Percentiles rank a stretch among this genome's conserved stretches.
Evolutionary conservation across 1,140 invertebrate genomes (phyloP).

Genomic region (Sarcophaga bullata): DNA sequence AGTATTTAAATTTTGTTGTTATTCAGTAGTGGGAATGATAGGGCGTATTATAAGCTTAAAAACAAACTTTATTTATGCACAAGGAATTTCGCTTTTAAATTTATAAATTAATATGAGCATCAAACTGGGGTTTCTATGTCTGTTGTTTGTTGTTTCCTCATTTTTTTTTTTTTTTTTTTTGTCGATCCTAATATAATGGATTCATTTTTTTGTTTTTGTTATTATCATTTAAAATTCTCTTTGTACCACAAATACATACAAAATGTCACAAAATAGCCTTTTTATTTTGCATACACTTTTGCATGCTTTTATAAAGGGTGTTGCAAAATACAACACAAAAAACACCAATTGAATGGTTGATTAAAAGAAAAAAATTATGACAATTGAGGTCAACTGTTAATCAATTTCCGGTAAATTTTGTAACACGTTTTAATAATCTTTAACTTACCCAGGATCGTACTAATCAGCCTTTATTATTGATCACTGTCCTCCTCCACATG

Average conservation of each 20-base stretch:
- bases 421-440: too few relatives aligned
- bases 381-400: too few relatives aligned
- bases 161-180: background rate
- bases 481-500: too few relatives aligned
- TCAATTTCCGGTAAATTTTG: too few relatives aligned
- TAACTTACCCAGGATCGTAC: too few relatives aligned
- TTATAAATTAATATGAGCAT: background rate
- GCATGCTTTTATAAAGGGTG: background rate
- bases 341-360: background rate
- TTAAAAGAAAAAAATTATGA: too few relatives aligned
- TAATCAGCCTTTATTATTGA: too few relatives aligned
- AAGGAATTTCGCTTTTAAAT: slow-evolving; percentile 1
- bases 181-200: slow-evolving; percentile 5
- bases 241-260: slow-evolving; percentile 17
- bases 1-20: too few relatives aligned
- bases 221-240: slow-evolving; percentile 21
- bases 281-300: background rate
- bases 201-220: background rate
- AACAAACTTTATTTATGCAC: background rate
- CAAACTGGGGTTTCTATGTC: background rate
- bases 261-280: slow-evolving; percentile 12
- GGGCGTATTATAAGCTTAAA: too few relatives aligned
- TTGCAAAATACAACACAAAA: background rate
- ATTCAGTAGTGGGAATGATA: too few relatives aligned
- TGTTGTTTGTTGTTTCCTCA: background rate